Evolutionary conservation across 2,888 invertebrate species (phyloP).

Genomic region (Ctenicera cuprea): DNA sequence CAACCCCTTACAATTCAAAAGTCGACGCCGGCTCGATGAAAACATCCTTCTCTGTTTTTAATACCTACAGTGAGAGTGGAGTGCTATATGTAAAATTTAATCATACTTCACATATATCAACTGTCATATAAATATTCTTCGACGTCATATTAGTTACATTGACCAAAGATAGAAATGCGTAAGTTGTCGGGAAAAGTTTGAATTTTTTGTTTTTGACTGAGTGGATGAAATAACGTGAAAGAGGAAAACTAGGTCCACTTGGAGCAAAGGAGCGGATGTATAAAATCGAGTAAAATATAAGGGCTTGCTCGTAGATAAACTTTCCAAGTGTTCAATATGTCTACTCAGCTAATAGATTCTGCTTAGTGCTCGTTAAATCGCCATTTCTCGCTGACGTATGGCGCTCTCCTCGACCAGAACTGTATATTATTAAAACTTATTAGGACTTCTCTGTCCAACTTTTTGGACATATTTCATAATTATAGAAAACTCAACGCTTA

Average conservation of each 20-base stretch:
- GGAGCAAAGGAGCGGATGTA: slow-evolving; percentile 34
- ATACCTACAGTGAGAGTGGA: not conserved
- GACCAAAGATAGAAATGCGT: slow-evolving; percentile 28
- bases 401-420: slow-evolving; percentile 57
- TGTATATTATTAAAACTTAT: slow-evolving; percentile 60
- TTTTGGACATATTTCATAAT: slow-evolving; percentile 57
- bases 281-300: slow-evolving; percentile 48
- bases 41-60: slow-evolving; percentile 1
- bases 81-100: slow-evolving; percentile 20
- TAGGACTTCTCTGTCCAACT: slow-evolving; percentile 55
- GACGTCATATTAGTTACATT: slow-evolving; percentile 28
- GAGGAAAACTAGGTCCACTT: slow-evolving; percentile 39
- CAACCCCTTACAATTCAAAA: slow-evolving; percentile 10
- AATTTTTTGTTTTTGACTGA: slow-evolving; percentile 21
- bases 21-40: slow-evolving; percentile 14
- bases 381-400: slow-evolving; percentile 63
- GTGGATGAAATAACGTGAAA: slow-evolving; percentile 32
- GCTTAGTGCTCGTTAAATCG: slow-evolving; percentile 64
- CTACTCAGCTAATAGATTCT: slow-evolving; percentile 64
- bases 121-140: slow-evolving; percentile 34
- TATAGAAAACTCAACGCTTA: slow-evolving; percentile 46
- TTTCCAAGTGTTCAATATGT: slow-evolving; percentile 57
- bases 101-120: slow-evolving; percentile 28
- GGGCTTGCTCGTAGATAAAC: slow-evolving; percentile 49
- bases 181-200: slow-evolving; percentile 22